Percentiles rank a stretch among this genome's conserved stretches.
Conservation (phyloP, 1,140 invertebrate species). For the Pemphigus obesinymphae region DNA sequence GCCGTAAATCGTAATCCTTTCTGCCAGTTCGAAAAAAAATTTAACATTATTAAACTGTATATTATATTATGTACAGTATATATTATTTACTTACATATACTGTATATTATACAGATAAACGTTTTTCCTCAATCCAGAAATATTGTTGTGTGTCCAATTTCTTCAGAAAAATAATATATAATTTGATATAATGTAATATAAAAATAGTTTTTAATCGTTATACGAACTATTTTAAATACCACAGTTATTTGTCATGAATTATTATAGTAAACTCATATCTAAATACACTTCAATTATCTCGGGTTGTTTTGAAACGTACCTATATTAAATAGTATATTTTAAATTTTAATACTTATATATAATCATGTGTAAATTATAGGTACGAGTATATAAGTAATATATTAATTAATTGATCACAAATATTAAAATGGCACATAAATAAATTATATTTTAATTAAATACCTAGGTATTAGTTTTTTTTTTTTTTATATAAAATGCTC, state of each 20-base stretch:
- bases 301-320: no score
- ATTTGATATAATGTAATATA: neutral
- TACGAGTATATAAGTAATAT: neutral
- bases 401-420: neutral
- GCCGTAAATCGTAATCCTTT: conserved; percentile 27
- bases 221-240: neutral
- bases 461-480: no score
- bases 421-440: neutral
- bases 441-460: no score
- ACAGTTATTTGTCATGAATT: neutral
- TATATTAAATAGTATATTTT: no score
- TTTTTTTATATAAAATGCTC: neutral
- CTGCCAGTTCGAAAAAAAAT: neutral
- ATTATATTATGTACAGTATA: neutral
- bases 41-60: neutral
- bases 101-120: no score
- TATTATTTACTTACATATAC: no score
- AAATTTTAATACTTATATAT: neutral
- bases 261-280: no score
- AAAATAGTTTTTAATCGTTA: neutral
- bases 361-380: no score
- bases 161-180: neutral
- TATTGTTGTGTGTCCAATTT: neutral
- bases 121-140: neutral
- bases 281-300: no score